Percentiles rank a stretch among this genome's conserved stretches.
These are phyloP conservation scores for Nibea albiflora DNA, from an alignment of 2,113 vertebrate species.

Conservation along the genomic window DNA sequence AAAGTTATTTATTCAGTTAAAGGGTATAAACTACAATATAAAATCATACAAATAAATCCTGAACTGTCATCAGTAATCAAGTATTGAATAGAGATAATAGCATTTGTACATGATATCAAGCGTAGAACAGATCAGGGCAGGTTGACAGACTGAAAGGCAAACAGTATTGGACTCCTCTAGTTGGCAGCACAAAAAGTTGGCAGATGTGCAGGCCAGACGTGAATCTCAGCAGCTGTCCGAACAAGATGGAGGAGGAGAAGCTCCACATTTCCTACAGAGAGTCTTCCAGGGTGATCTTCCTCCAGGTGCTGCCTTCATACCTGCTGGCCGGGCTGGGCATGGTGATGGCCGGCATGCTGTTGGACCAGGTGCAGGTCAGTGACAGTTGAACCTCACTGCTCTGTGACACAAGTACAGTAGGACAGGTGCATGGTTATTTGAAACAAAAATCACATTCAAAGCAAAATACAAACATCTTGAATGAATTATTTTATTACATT, in stretches of 20 bases:
- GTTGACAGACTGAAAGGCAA: constrained; percentile 46
- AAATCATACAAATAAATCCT: background rate
- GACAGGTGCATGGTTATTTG: background rate
- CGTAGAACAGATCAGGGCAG: background rate
- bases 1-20: background rate
- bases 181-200: constrained; percentile 27
- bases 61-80: background rate
- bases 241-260: constrained; percentile 73
- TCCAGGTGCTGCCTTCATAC: constrained; percentile 89
- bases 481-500: background rate
- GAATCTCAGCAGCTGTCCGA: background rate
- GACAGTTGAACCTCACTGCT: background rate
- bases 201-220: constrained; percentile 9
- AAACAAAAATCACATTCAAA: background rate
- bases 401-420: background rate
- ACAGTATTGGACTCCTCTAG: constrained; percentile 1
- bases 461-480: background rate
- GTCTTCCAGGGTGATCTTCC: constrained; percentile 79
- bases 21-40: background rate
- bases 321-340: constrained; percentile 90
- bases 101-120: background rate
- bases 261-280: constrained; percentile 76
- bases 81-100: background rate
- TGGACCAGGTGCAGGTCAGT: constrained; percentile 92
- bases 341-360: constrained; percentile 89